phyloP scores from a whole-genome alignment of 2,113 vertebrate genomes.

The Etia nguti region DNA sequence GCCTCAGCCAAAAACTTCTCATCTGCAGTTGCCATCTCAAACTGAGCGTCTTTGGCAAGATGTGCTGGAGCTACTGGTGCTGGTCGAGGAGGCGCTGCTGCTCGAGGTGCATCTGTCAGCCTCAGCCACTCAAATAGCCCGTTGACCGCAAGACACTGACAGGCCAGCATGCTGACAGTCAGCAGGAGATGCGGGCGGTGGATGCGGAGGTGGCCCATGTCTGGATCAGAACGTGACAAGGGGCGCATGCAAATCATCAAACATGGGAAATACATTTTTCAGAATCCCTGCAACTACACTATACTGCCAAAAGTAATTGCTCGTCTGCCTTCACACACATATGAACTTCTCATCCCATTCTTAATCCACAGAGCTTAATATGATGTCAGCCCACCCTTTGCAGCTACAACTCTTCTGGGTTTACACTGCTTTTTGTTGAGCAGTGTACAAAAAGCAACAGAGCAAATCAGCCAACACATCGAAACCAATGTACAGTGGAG shows the following conservation, averaged over 20 bases:
- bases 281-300: not conserved
- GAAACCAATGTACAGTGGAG: not conserved
- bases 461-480: not conserved
- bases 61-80: not conserved
- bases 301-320: not conserved
- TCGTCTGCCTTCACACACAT: not conserved
- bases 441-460: not conserved
- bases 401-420: not conserved
- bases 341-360: not conserved
- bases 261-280: not conserved
- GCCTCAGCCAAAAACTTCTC: conserved; percentile 68
- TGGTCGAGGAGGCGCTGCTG: not conserved
- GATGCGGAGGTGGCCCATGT: conserved; percentile 17
- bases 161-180: conserved; percentile 7
- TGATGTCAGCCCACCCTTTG: not conserved
- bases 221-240: not conserved
- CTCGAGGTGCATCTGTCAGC: not conserved
- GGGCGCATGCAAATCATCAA: not conserved
- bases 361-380: not conserved
- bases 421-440: not conserved
- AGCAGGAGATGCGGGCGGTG: conserved; percentile 5
- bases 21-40: conserved; percentile 62
- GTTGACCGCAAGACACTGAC: conserved; percentile 2
- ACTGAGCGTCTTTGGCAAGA: conserved; percentile 42
- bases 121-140: conserved; percentile 75